These are phyloP conservation scores for Anseranas semipalmata DNA, from an alignment of 2,113 vertebrate species.

Conservation along the genomic window DNA sequence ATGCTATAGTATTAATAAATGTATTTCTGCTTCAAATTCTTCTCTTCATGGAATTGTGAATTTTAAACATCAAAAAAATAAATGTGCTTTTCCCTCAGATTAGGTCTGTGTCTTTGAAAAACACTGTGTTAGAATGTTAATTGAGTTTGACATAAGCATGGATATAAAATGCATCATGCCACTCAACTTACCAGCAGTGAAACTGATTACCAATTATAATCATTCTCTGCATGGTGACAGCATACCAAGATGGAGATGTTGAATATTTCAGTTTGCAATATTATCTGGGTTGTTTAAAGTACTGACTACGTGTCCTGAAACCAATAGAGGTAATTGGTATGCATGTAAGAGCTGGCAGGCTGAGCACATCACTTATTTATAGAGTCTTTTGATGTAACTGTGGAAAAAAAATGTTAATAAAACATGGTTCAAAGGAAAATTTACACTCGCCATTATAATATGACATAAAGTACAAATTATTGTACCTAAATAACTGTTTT, in stretches of 20 bases:
- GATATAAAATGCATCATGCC: slow-evolving; percentile 81
- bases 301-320: slow-evolving; percentile 85
- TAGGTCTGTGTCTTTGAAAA: slow-evolving; percentile 76
- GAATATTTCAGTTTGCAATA: slow-evolving; percentile 86
- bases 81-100: slow-evolving; percentile 73
- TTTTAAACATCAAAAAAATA: slow-evolving; percentile 55
- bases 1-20: slow-evolving; percentile 50
- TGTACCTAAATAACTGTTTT: slow-evolving; percentile 79
- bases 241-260: slow-evolving; percentile 82
- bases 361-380: slow-evolving; percentile 86
- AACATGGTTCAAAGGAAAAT: slow-evolving; percentile 84
- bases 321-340: slow-evolving; percentile 86
- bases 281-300: slow-evolving; percentile 85
- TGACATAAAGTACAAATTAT: slow-evolving; percentile 82
- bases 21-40: slow-evolving; percentile 50
- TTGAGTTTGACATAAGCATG: slow-evolving; percentile 84
- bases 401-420: slow-evolving; percentile 79
- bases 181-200: slow-evolving; percentile 80
- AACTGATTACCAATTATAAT: slow-evolving; percentile 88
- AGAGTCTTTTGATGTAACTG: slow-evolving; percentile 84
- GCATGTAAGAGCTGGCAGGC: slow-evolving; percentile 80
- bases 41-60: slow-evolving; percentile 45
- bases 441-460: slow-evolving; percentile 79
- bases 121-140: slow-evolving; percentile 81
- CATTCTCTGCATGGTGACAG: slow-evolving; percentile 79